Base-by-base conservation (phyloP, 2,797 vertebrate genomes). In the Austrolebias charrua region DNA sequence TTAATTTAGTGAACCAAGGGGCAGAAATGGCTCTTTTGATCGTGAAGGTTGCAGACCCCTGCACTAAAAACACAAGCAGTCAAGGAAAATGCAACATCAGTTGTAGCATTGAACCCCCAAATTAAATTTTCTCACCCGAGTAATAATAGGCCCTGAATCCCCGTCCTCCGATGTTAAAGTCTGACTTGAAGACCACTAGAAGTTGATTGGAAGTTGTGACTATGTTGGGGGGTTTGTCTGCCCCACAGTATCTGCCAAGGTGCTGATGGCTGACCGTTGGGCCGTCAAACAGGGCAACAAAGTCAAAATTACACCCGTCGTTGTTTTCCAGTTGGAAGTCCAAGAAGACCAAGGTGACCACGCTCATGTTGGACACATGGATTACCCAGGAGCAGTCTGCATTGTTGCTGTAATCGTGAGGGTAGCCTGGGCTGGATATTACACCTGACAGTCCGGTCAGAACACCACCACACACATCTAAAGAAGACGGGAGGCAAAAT, bases 141-240 rank as follows among this genome's bases (percentile, higher is more conserved):
- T 95, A 98, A 88, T 96, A 99, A 75, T 94, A 91, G 16, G 96
- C 96, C 77, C 95, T 98, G 88, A 99, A 98, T 35, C 98, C 98
- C 47, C 94, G 92, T 69, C 95, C 96, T 8, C 95, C 97, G 0
- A 99, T 98, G 87, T 98, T 99, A 75, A 96, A 98, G 82, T 99
- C 97, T 0, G 97, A 99, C 80, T 95, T 98, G 89, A 99, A 98
- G 71, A 98, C 73, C 12, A 98, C 71, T 28, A 96, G 92, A 29
- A 98, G 91, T 74, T 96, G 93, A 0, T 89, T 94, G 75, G 92
- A 86, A 3, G 93, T 92, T 18, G 96, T 97, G 75, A 95, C 19
- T 0, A 83, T 90, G 60, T 90, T 91, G 1, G 95, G 93, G 0
- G 97, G 97, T 63, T 69, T 86, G 42, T 90, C 9, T 4, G 83